A percentile compares a stretch with the other conserved stretches of the same genome.
phyloP scores from a whole-genome alignment of 2,113 vertebrate genomes.

The Petroica traversi region DNA sequence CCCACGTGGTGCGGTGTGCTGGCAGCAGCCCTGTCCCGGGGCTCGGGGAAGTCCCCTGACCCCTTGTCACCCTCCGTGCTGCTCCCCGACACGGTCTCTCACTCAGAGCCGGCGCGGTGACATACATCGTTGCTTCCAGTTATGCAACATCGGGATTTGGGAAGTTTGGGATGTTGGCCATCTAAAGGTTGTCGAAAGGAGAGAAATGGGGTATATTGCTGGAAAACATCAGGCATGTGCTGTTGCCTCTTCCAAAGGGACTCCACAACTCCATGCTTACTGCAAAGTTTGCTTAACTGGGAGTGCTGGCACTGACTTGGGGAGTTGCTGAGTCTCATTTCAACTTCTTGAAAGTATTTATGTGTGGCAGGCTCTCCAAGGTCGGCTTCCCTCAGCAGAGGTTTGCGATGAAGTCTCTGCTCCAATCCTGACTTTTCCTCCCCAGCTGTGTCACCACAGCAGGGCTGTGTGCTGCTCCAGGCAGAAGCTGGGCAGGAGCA shows the following conservation, averaged over 20 bases:
- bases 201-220: not conserved
- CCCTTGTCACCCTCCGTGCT: not conserved
- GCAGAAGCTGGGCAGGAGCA: not conserved
- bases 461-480: not conserved
- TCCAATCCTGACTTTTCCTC: not conserved
- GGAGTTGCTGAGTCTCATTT: not conserved
- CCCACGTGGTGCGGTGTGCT: not conserved
- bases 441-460: not conserved
- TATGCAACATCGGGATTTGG: not conserved
- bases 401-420: not conserved
- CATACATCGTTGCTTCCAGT: not conserved
- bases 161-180: conserved; percentile 7
- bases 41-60: not conserved
- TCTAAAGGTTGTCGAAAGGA: not conserved
- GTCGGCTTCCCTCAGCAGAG: not conserved
- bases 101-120: accelerated
- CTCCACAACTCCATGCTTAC: not conserved
- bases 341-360: not conserved
- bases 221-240: not conserved
- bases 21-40: not conserved
- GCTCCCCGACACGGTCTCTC: not conserved
- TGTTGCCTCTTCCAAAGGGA: not conserved
- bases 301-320: not conserved
- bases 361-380: accelerated
- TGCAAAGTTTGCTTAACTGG: conserved; percentile 7